phyloP scores from a whole-genome alignment of 1,140 invertebrate genomes.

The Drosophila malerkotliana region DNA sequence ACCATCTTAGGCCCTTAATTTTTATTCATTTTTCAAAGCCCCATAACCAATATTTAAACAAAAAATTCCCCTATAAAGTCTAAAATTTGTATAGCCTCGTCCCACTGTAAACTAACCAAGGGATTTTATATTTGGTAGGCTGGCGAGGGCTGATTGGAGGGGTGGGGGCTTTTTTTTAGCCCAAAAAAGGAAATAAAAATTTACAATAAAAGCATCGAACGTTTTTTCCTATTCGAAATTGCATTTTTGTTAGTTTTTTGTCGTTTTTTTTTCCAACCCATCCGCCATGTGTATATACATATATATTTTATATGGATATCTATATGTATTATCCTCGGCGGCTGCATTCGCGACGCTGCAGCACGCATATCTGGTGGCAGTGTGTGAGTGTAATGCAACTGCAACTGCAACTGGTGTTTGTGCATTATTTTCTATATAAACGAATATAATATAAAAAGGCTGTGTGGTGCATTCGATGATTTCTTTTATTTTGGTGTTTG shows the following conservation, averaged over 20 bases:
- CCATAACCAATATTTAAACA: no score
- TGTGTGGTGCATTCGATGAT: slow-evolving; percentile 21
- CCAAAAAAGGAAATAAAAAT: slow-evolving; percentile 48
- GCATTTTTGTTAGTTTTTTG: slow-evolving; percentile 46
- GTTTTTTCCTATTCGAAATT: slow-evolving; percentile 48
- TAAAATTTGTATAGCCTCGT: background rate
- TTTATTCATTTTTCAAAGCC: background rate
- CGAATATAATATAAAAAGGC: slow-evolving; percentile 60
- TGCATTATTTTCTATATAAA: slow-evolving; percentile 68
- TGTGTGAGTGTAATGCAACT: slow-evolving; percentile 24
- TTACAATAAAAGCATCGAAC: slow-evolving; percentile 43
- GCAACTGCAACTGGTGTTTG: slow-evolving; percentile 77
- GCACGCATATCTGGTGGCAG: slow-evolving; percentile 14
- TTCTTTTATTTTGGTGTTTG: slow-evolving; percentile 35
- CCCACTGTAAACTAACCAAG: slow-evolving; percentile 4
- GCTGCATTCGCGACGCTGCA: background rate
- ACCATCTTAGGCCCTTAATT: no score
- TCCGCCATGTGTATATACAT: background rate
- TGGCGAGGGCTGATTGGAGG: no score
- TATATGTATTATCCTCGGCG: slow-evolving; percentile 2
- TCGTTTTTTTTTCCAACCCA: slow-evolving; percentile 1
- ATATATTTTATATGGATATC: slow-evolving; percentile 27
- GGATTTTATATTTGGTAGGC: background rate
- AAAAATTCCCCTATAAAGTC: no score
- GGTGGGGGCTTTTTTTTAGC: slow-evolving; percentile 42